A percentile compares a stretch with the other conserved stretches of the same genome.
Conservation (phyloP, 2,113 vertebrate genomes). For the Macroglossus sobrinus region DNA sequence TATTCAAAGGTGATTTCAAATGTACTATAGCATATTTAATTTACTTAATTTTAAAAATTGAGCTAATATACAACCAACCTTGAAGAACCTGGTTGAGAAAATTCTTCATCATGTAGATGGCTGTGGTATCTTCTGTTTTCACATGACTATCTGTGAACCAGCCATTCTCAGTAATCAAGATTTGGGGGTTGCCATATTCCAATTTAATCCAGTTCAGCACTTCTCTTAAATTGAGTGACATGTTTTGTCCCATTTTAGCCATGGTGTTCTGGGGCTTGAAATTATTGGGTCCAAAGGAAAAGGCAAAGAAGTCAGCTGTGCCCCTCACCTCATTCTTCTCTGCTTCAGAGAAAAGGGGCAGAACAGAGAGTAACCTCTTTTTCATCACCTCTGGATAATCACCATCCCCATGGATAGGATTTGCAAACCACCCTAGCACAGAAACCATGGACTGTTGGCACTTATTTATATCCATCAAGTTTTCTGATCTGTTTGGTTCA, state of each 20-base stretch:
- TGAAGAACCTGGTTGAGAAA: slow-evolving; percentile 94
- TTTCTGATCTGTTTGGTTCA: slow-evolving; percentile 85
- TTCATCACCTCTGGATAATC: slow-evolving; percentile 92
- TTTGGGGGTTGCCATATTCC: slow-evolving; percentile 88
- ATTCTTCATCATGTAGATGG: slow-evolving; percentile 93
- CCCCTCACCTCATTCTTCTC: slow-evolving; percentile 88
- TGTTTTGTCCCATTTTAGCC: slow-evolving; percentile 84
- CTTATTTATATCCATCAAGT: slow-evolving; percentile 78
- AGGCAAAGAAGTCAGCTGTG: slow-evolving; percentile 95
- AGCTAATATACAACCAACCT: slow-evolving; percentile 83
- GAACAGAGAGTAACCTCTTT: slow-evolving; percentile 67
- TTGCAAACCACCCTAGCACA: slow-evolving; percentile 95
- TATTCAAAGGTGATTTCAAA: not conserved
- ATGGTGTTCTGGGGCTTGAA: slow-evolving; percentile 84
- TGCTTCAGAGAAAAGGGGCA: slow-evolving; percentile 86
- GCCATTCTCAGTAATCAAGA: slow-evolving; percentile 93
- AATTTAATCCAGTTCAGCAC: slow-evolving; percentile 92
- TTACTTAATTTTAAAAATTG: not conserved
- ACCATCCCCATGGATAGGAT: slow-evolving; percentile 90
- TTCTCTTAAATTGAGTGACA: slow-evolving; percentile 88
- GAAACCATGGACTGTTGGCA: slow-evolving; percentile 92
- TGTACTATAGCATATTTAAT: not conserved
- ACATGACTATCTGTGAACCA: slow-evolving; percentile 93
- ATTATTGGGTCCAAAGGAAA: slow-evolving; percentile 96
- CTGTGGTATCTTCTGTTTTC: slow-evolving; percentile 91